A percentile compares a stretch with the other conserved stretches of the same genome.
Conservation (phyloP, 2,113 vertebrate genomes). For the Herpetotheres cachinnans region DNA sequence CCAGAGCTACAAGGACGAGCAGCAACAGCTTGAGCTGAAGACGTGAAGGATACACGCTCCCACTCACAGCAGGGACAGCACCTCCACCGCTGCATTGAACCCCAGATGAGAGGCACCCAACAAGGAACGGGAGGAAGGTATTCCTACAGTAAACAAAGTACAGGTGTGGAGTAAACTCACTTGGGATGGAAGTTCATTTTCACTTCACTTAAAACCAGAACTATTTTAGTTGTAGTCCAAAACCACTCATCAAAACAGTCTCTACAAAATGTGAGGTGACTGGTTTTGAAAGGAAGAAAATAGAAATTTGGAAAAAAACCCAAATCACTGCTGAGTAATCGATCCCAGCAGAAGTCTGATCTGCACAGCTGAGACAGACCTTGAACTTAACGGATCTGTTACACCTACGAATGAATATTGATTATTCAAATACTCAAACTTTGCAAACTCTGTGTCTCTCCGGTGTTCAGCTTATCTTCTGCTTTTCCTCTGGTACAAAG, state of each 20-base stretch:
- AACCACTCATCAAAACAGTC: background rate
- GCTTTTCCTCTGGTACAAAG: background rate
- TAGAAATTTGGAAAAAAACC: background rate
- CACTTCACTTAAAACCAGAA: background rate
- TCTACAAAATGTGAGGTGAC: background rate
- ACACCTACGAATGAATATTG: background rate
- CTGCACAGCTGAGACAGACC: background rate
- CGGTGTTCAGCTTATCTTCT: background rate
- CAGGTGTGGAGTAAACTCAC: background rate
- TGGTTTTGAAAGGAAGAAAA: background rate
- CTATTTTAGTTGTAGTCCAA: background rate
- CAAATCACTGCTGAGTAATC: background rate
- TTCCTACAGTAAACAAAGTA: background rate
- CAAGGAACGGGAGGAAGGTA: background rate
- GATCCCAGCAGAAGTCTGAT: background rate
- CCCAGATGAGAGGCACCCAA: no score
- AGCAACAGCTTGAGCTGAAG: background rate
- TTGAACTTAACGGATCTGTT: background rate
- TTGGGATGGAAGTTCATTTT: background rate
- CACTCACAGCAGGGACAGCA: no score
- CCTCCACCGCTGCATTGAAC: background rate
- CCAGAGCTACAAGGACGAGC: fast-evolving
- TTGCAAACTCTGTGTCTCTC: background rate
- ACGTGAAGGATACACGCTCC: no score
- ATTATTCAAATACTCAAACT: background rate